Evolutionary conservation across 2,113 vertebrate genomes (phyloP).

Genomic region (Verasper variegatus): DNA sequence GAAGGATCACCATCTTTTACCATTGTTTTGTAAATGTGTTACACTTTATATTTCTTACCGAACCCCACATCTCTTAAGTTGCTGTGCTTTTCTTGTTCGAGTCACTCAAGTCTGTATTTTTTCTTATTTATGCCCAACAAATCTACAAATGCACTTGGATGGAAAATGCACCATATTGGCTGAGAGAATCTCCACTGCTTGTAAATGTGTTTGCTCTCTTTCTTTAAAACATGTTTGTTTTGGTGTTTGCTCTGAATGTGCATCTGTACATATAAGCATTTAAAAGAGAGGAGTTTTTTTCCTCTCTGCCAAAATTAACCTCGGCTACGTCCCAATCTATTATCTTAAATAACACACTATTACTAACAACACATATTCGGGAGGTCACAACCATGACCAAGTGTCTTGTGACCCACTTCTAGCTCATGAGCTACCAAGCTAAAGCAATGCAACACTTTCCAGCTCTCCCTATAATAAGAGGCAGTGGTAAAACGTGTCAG

Average conservation of each 20-base stretch:
- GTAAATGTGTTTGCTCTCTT: conserved; percentile 33
- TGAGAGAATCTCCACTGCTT: conserved; percentile 54
- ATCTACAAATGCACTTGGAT: conserved; percentile 42
- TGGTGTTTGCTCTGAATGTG: conserved; percentile 42
- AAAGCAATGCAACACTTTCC: conserved; percentile 42
- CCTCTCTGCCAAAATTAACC: not conserved
- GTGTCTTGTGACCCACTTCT: conserved; percentile 59
- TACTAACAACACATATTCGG: not conserved
- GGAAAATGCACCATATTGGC: conserved; percentile 59
- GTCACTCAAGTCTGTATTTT: conserved; percentile 43
- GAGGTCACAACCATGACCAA: conserved; percentile 4
- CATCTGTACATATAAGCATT: not conserved
- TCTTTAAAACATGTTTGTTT: conserved; percentile 15
- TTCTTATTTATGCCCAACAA: not conserved
- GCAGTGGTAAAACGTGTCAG: conserved; percentile 39
- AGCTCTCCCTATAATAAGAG: conserved; percentile 19
- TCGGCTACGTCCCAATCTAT: not conserved
- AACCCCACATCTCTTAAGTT: conserved; percentile 30
- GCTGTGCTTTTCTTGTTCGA: conserved; percentile 21
- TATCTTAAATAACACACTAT: not conserved
- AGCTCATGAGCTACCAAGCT: conserved; percentile 28
- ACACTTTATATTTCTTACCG: conserved; percentile 35
- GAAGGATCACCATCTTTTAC: conserved; percentile 35
- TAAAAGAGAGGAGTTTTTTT: not conserved
- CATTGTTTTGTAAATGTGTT: conserved; percentile 57